Evolutionary conservation across 2,797 vertebrate genomes (phyloP).

Genomic region (Crossoptilon crossoptilon): DNA sequence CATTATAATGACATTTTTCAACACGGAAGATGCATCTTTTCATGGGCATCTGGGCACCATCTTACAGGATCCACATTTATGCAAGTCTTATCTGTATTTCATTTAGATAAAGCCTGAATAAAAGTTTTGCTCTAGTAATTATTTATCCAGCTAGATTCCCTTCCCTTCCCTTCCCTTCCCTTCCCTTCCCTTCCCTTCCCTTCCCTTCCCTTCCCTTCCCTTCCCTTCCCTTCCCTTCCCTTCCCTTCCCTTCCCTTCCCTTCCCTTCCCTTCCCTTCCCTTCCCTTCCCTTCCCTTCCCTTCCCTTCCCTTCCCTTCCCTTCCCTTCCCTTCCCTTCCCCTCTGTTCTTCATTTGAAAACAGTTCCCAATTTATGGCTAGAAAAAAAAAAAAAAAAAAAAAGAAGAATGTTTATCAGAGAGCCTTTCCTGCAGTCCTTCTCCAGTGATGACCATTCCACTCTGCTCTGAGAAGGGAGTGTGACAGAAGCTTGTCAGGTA

Average conservation of each 20-base stretch:
- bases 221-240: too few relatives aligned
- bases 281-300: background rate
- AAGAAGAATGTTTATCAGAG: background rate
- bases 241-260: too few relatives aligned
- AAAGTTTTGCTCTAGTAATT: background rate
- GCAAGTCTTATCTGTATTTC: background rate
- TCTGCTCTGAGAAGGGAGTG: background rate
- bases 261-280: rapidly evolving
- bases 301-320: too few relatives aligned
- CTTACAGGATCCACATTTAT: background rate
- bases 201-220: too few relatives aligned
- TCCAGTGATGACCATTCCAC: background rate
- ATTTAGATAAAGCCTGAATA: background rate
- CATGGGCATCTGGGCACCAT: background rate
- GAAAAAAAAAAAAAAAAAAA: too few relatives aligned
- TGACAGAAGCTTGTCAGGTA: slow-evolving; percentile 29
- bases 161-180: too few relatives aligned
- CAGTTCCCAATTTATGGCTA: background rate
- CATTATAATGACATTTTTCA: background rate
- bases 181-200: background rate
- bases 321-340: too few relatives aligned
- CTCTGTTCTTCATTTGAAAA: background rate
- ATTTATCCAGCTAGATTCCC: background rate
- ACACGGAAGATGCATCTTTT: background rate
- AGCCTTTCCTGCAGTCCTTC: background rate